These are phyloP conservation scores for Scartelaos histophorus DNA, from an alignment of 2,113 vertebrate genomes.

Conservation along the genomic window DNA sequence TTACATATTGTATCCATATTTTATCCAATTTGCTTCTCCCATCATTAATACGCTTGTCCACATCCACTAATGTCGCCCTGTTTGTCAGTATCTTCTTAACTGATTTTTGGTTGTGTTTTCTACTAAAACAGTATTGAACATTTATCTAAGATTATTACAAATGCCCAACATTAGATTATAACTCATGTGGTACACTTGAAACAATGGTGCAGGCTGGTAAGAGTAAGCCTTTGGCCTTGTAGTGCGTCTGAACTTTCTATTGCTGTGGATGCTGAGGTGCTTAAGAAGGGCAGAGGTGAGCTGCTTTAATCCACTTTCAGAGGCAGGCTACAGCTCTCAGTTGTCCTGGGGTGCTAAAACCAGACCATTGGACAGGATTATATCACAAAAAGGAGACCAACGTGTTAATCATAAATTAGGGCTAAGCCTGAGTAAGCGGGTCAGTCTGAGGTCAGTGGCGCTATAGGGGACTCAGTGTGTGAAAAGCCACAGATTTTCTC, in stretches of 20 bases:
- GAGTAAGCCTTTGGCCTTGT: neutral
- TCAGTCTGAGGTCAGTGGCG: slow-evolving; percentile 64
- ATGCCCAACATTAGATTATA: neutral
- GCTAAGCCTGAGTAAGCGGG: slow-evolving; percentile 52
- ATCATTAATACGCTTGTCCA: neutral
- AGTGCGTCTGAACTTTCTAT: slow-evolving; percentile 14
- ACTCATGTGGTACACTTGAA: neutral
- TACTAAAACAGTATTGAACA: neutral
- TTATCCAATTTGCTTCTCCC: neutral
- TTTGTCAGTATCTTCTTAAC: too few relatives aligned
- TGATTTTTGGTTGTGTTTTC: neutral
- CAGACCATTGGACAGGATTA: slow-evolving; percentile 62
- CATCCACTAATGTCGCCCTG: too few relatives aligned
- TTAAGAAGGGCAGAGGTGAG: slow-evolving; percentile 56
- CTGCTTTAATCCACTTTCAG: slow-evolving; percentile 49
- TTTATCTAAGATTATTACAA: neutral
- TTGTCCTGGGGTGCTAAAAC: slow-evolving; percentile 61
- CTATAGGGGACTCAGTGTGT: slow-evolving; percentile 48
- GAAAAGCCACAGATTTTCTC: slow-evolving; percentile 58
- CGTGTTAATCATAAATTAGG: slow-evolving; percentile 73
- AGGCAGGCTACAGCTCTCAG: slow-evolving; percentile 44
- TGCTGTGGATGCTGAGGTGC: slow-evolving; percentile 28
- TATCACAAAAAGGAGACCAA: slow-evolving; percentile 57
- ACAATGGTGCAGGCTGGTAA: neutral
- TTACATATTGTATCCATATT: neutral